Evolutionary conservation across 2,888 invertebrate genomes (phyloP), one percentile per base, ranked within the genome.

Genomic region (Microctonus brassicae): DNA sequence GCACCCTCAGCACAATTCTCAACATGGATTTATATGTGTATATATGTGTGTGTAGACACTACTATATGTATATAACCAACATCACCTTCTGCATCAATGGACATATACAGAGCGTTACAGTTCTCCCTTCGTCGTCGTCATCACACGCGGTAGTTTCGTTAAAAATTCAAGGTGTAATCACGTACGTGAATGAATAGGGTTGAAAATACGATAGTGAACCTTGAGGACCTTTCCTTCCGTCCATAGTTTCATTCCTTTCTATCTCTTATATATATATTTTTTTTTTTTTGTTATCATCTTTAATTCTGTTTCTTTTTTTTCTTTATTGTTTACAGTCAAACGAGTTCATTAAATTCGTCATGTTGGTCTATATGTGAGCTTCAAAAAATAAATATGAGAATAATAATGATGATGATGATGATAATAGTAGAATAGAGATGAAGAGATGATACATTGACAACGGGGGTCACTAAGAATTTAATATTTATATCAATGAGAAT

Each of bases 91-190:
- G 13, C 20, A 64, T 69, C 62, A 62, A 36, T 34, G 67, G 24
- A 64, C 17, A 47, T n/a, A n/a, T n/a, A n/a, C 47, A 47, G 47
- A 47, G 17, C n/a, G 47, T 20, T 47, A 47, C 17, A n/a, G 17
- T 47, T 47, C 47, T n/a, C 47, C 61, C 36, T 65, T 61, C 64
- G 60, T 68, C 64, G 60, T 68, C 52, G 57, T 34, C 34, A 39
- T 47, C 61, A 63, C 61, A 63, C 68, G 74, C 71, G 76, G 73
- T 76, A 73, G 75, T 76, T 81, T 79, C 79, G 78, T 84, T 75
- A 84, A 84, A 83, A 83, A 84, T 84, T 80, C 82, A 84, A 76
- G 74, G 76, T 75, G 84, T 83, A 84, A 84, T 84, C 84, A 83
- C 81, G 82, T 81, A 78, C 75, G 73, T 81, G 82, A 84, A 84